phyloP scores from a whole-genome alignment of 2,113 vertebrate genomes.

The Hippocampus barbouri region DNA sequence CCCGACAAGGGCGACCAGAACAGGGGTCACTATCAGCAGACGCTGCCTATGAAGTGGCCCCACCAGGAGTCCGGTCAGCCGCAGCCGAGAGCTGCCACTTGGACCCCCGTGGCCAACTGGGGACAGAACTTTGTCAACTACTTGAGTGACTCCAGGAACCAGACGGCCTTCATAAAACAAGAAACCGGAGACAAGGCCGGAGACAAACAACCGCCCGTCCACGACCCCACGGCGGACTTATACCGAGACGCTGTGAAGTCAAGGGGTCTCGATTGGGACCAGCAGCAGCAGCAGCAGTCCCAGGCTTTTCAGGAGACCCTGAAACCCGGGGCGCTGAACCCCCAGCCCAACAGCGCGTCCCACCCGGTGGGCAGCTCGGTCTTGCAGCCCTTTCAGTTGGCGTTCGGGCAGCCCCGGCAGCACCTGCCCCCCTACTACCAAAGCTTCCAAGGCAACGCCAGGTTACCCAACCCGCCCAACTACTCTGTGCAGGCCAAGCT shows the following conservation, averaged over 20 bases:
- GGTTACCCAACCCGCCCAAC: slow-evolving; percentile 70
- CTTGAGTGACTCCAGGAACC: slow-evolving; percentile 67
- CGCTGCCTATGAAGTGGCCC: slow-evolving; percentile 80
- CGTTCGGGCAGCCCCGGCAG: slow-evolving; percentile 91
- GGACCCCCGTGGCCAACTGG: slow-evolving; percentile 80
- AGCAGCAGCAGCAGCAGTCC: slow-evolving; percentile 75
- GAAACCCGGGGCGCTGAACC: slow-evolving; percentile 64
- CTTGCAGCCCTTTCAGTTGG: slow-evolving; percentile 91
- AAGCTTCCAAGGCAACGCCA: slow-evolving; percentile 78
- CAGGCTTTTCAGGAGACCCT: slow-evolving; percentile 75
- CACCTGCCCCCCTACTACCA: slow-evolving; percentile 81
- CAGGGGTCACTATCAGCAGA: slow-evolving; percentile 83
- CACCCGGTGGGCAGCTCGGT: slow-evolving; percentile 73
- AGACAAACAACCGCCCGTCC: slow-evolving; percentile 74
- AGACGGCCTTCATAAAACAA: slow-evolving; percentile 71
- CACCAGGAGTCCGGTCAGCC: slow-evolving; percentile 69
- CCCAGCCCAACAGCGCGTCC: slow-evolving; percentile 58
- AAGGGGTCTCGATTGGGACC: slow-evolving; percentile 70
- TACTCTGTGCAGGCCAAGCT: slow-evolving; percentile 61
- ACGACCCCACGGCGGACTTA: slow-evolving; percentile 64
- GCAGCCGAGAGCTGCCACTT: slow-evolving; percentile 76
- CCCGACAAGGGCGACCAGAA: slow-evolving; percentile 83
- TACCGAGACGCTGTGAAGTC: slow-evolving; percentile 78
- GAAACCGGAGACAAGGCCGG: slow-evolving; percentile 74
- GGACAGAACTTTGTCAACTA: slow-evolving; percentile 76